These are phyloP conservation scores for Myrmecobius fasciatus DNA, from an alignment of 2,113 vertebrate genomes.

Conservation along the genomic window DNA sequence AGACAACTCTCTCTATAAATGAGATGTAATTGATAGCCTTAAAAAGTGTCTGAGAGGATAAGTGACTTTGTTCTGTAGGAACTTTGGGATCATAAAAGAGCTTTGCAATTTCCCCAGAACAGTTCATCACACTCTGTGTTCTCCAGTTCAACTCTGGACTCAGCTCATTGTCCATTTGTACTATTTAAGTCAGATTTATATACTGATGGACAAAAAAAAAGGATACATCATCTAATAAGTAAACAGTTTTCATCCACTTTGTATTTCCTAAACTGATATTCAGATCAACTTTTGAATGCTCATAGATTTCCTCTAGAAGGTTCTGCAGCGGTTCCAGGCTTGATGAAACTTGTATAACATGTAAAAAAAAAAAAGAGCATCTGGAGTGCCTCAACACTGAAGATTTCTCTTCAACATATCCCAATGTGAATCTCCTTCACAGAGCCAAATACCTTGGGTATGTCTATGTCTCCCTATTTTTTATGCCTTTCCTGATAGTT, in stretches of 20 bases:
- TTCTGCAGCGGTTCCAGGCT: neutral
- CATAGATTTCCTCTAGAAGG: neutral
- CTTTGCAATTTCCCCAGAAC: neutral
- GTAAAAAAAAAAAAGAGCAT: neutral
- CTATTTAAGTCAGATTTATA: neutral
- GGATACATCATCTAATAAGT: neutral
- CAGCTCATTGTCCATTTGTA: neutral
- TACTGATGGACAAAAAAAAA: neutral
- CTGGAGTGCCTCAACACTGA: neutral
- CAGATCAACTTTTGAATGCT: neutral
- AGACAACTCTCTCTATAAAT: neutral
- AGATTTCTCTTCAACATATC: neutral
- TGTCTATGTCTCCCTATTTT: neutral
- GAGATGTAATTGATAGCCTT: neutral
- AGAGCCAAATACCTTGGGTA: neutral
- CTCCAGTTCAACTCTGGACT: neutral
- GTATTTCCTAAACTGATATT: neutral
- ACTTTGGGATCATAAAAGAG: neutral
- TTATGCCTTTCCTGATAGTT: neutral
- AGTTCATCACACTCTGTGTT: neutral
- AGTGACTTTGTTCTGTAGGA: neutral
- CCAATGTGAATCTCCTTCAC: neutral
- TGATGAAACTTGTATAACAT: neutral
- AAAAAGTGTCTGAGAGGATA: neutral
- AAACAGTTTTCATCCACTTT: neutral